These are phyloP conservation scores for Drosophila malerkotliana DNA, from an alignment of 1,140 invertebrate genomes.

Conservation along the genomic window DNA sequence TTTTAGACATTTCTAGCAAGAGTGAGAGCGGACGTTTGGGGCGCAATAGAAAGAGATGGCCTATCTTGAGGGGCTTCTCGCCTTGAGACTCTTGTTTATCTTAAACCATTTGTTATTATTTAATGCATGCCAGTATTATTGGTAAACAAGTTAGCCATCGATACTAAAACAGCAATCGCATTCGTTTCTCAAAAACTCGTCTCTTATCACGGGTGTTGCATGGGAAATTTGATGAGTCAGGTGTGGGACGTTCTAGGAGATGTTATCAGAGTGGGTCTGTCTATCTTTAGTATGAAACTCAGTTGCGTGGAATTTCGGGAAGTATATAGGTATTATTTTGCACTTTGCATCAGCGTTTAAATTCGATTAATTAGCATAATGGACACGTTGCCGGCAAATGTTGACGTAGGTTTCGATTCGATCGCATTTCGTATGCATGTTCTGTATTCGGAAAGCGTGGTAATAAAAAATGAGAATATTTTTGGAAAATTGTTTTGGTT, in stretches of 20 bases:
- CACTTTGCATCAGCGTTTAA: constrained; percentile 16
- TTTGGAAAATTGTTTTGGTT: background rate
- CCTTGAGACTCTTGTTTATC: constrained; percentile 69
- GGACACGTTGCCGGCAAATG: constrained; percentile 64
- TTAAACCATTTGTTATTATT: constrained; percentile 59
- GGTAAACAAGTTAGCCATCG: constrained; percentile 67
- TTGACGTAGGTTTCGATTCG: constrained; percentile 51
- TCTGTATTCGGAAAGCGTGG: constrained; percentile 29
- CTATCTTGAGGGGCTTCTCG: constrained; percentile 40
- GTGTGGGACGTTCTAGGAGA: background rate
- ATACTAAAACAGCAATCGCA: constrained; percentile 32
- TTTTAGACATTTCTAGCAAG: constrained; percentile 40
- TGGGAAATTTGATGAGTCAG: constrained; percentile 51
- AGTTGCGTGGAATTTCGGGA: constrained; percentile 37
- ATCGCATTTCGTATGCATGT: constrained; percentile 19
- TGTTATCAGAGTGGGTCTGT: constrained; percentile 20
- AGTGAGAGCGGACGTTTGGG: constrained; percentile 1
- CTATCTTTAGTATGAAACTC: constrained; percentile 11
- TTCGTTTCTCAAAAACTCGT: constrained; percentile 26
- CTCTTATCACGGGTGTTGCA: constrained; percentile 25
- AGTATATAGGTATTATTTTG: constrained; percentile 25
- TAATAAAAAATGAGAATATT: constrained; percentile 28
- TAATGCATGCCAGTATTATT: constrained; percentile 56
- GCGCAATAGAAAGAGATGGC: background rate
- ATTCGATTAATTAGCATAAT: constrained; percentile 60